phyloP scores from a whole-genome alignment of 2,888 invertebrate species.

The Caprella mutica region DNA sequence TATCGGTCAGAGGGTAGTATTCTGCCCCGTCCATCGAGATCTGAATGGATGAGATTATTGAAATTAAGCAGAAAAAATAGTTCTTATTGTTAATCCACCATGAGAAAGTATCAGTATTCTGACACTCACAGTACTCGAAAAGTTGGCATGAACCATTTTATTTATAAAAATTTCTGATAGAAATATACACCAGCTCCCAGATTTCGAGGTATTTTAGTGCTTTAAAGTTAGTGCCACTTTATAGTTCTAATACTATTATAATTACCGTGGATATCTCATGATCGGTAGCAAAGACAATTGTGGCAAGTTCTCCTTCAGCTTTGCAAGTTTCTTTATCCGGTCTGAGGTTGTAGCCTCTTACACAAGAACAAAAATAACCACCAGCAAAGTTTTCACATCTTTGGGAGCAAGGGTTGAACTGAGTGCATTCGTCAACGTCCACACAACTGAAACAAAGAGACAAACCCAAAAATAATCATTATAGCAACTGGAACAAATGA shows the following conservation, averaged over 20 bases:
- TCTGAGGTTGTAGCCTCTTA: conserved; percentile 56
- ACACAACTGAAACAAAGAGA: conserved; percentile 16
- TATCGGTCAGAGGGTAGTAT: conserved; percentile 38
- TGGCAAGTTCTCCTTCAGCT: conserved; percentile 50
- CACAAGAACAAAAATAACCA: conserved; percentile 70
- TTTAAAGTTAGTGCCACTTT: too few relatives aligned
- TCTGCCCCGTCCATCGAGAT: conserved; percentile 19
- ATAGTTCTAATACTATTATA: too few relatives aligned
- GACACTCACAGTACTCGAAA: too few relatives aligned
- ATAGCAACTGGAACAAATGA: not conserved
- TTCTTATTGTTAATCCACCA: too few relatives aligned
- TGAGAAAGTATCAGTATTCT: too few relatives aligned
- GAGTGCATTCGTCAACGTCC: conserved; percentile 28
- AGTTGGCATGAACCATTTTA: too few relatives aligned
- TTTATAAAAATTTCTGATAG: too few relatives aligned
- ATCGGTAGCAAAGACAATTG: conserved; percentile 37
- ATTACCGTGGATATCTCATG: too few relatives aligned
- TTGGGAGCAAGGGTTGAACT: conserved; percentile 63
- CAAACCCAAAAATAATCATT: not conserved
- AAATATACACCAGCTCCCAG: too few relatives aligned
- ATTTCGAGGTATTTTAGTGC: too few relatives aligned
- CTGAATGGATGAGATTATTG: conserved; percentile 20
- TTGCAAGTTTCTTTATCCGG: conserved; percentile 50
- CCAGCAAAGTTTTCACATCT: conserved; percentile 75
- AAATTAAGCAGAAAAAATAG: too few relatives aligned